phyloP scores from a whole-genome alignment of 2,888 invertebrate genomes.

The Diogma glabrata region DNA sequence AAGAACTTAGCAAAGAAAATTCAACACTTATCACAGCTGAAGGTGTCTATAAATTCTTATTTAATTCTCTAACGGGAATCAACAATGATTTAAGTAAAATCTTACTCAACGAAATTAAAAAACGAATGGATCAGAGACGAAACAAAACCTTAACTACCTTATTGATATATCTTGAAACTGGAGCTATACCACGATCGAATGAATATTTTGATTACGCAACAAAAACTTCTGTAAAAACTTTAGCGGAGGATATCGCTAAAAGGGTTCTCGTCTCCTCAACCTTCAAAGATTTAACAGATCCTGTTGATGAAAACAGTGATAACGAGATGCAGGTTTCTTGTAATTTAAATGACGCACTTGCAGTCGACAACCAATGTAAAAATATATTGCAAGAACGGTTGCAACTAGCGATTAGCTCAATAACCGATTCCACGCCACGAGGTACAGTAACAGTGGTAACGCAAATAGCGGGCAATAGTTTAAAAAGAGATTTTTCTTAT shows the following conservation, averaged over 20 bases:
- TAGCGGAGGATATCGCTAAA: slow-evolving; percentile 6
- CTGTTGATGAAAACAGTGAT: slow-evolving; percentile 4
- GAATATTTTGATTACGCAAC: not conserved
- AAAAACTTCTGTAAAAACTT: slow-evolving; percentile 3
- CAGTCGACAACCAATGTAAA: not conserved
- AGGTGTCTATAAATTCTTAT: slow-evolving; percentile 7
- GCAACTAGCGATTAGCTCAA: slow-evolving; percentile 8
- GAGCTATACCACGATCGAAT: not conserved
- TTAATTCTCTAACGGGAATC: not conserved
- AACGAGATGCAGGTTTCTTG: slow-evolving; percentile 5
- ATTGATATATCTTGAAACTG: slow-evolving; percentile 7
- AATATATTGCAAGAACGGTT: slow-evolving; percentile 5
- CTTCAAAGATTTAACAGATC: not conserved
- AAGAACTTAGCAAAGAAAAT: not conserved
- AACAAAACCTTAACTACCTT: too few species aligned
- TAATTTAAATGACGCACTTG: slow-evolving; percentile 2
- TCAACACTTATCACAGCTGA: slow-evolving; percentile 1
- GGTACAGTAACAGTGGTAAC: not conserved
- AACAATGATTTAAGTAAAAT: not conserved
- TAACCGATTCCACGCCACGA: not conserved
- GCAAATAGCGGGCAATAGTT: not conserved
- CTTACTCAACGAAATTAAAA: not conserved
- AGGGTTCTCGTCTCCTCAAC: not conserved
- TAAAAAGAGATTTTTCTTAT: slow-evolving; percentile 5
- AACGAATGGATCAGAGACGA: not conserved